Evolutionary conservation across 2,113 vertebrate species (phyloP).

Genomic region (Podiceps cristatus): DNA sequence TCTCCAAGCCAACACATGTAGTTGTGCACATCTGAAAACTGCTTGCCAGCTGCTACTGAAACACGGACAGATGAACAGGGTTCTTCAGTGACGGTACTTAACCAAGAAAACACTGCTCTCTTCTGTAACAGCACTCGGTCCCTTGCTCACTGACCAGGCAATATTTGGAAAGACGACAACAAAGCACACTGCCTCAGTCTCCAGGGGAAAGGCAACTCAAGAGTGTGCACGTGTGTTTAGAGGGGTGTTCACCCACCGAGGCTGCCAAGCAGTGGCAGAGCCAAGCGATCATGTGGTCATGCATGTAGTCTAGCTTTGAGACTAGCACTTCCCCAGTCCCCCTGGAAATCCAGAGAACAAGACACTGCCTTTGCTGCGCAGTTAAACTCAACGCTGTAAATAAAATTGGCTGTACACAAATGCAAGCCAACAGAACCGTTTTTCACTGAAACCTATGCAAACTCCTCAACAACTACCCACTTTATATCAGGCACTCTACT

Average conservation of each 20-base stretch:
- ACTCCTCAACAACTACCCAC: not conserved
- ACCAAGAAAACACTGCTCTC: not conserved
- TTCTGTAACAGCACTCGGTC: not conserved
- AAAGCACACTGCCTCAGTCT: too few relatives aligned
- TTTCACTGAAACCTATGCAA: not conserved
- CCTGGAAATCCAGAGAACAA: not conserved
- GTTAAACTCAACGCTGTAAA: too few relatives aligned
- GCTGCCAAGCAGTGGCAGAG: not conserved
- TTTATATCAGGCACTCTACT: not conserved
- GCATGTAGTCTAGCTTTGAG: not conserved
- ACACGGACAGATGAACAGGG: not conserved
- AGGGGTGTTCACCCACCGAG: not conserved
- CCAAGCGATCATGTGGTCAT: fast-evolving
- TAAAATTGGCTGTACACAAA: not conserved
- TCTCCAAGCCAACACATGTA: not conserved
- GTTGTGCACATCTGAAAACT: not conserved
- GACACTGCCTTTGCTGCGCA: not conserved
- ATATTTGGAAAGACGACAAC: not conserved
- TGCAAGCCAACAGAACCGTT: not conserved
- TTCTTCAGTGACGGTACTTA: not conserved
- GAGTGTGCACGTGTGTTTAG: fast-evolving
- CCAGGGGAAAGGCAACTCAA: fast-evolving
- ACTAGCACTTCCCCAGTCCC: not conserved
- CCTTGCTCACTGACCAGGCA: fast-evolving
- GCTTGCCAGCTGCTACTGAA: not conserved